Base-by-base conservation (phyloP, 1,140 invertebrate genomes). In the Nilaparvata lugens region DNA sequence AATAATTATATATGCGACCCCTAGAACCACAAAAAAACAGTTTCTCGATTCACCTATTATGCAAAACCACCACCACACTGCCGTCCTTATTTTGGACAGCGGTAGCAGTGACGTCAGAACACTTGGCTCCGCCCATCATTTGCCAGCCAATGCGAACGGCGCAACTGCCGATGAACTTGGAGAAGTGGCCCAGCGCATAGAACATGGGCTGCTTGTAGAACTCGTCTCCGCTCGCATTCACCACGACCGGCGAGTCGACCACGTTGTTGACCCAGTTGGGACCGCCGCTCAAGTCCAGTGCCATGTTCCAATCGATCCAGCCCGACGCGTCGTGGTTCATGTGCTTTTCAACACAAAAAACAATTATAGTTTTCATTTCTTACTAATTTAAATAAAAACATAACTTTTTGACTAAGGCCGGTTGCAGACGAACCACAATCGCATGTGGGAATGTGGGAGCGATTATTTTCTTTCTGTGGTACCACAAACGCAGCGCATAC, bases 241-340 rank as follows among this genome's bases (percentile, higher is more conserved):
- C 83, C 54, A 95, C 79, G 25, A 95, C 83, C 0, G 91, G 79
- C 0, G 89, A 75, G 70, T 94, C 91, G 0, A 91, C 86, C 67
- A 75, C 80, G 68, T 92, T 90, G 3, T 83, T 69, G 0, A 81
- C 81, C 82, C 85, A 93, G 69, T 86, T 93, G 0, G 91, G 91
- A 2, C 91, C 91, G 51, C 92, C 93, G n/a, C 75, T 66, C 66
- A 81, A 73, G 69, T 91, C 78, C n/a, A 95, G 72, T 19, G 83
- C 86, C 0, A 95, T 73, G 73, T 95, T 96, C 93, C 93, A 96
- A 70, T 95, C 93, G 3, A 89, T 78, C 90, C 90, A 93, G 2
- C 88, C 84, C 69, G 78, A 83, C 60, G 79, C 79, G 70, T 74
- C 82, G 69, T 87, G 79, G 64, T 84, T 84, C 43, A 91, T n/a